Percentiles rank a stretch among this genome's conserved stretches.
Evolutionary conservation across 2,113 vertebrate genomes (phyloP).

Genomic region (Struthio camelus): DNA sequence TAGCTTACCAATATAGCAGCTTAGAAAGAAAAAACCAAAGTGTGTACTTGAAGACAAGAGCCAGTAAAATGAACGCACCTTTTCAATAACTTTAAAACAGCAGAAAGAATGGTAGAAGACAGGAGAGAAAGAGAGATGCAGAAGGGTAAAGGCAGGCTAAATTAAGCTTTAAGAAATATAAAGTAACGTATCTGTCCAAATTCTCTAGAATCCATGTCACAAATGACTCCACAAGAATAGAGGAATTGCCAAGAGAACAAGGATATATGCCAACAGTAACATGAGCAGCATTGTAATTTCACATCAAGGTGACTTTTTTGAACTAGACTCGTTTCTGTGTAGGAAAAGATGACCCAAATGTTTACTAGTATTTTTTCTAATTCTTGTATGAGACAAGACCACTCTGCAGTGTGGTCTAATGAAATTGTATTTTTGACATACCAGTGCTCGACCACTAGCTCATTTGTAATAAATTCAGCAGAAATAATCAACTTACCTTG

Average conservation of each 20-base stretch:
- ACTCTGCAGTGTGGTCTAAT: rapidly evolving
- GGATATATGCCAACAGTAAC: neutral
- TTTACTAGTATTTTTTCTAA: rapidly evolving
- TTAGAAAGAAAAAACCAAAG: neutral
- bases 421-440: neutral
- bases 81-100: conserved; percentile 4
- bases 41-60: conserved; percentile 19
- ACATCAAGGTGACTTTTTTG: conserved; percentile 32
- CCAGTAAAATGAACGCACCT: neutral
- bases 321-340: neutral
- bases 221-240: conserved; percentile 4
- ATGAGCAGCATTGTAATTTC: conserved; percentile 20
- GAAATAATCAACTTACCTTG: conserved; percentile 80
- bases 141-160: conserved; percentile 7
- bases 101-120: neutral
- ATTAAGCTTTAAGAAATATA: conserved; percentile 33
- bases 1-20: conserved; percentile 30
- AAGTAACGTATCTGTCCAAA: conserved; percentile 3
- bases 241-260: conserved; percentile 44
- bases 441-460: neutral
- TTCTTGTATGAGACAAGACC: neutral
- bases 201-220: conserved; percentile 47
- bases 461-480: neutral
- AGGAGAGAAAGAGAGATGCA: neutral
- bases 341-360: neutral